A percentile compares a stretch with the other conserved stretches of the same genome.
Conservation (phyloP, 2,113 vertebrate species). For the Delphinapterus leucas region DNA sequence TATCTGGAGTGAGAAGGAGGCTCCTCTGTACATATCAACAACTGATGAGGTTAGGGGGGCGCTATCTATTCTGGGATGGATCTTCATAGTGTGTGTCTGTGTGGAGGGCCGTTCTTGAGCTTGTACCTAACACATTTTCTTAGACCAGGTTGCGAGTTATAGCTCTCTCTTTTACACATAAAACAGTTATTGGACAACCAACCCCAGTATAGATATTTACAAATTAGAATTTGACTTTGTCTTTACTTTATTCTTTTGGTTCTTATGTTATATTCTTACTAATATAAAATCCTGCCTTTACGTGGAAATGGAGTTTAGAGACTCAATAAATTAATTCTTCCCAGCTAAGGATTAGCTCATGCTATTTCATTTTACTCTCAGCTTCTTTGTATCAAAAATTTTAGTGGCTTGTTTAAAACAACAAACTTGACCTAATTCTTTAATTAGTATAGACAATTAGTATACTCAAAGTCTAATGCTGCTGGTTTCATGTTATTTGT, state of each 20-base stretch:
- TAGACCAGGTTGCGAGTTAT: neutral
- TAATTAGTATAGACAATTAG: neutral
- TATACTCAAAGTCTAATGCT: neutral
- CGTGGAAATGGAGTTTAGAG: neutral
- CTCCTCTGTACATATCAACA: constrained; percentile 75
- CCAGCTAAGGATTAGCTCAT: neutral
- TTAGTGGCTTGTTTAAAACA: neutral
- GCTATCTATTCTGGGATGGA: constrained; percentile 52
- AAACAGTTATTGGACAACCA: neutral
- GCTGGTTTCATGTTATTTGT: neutral
- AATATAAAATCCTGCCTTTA: neutral
- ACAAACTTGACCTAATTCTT: neutral
- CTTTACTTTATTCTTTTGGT: neutral
- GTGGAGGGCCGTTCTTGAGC: neutral
- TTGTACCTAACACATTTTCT: constrained; percentile 7
- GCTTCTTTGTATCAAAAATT: neutral
- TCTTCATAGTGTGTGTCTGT: constrained; percentile 24
- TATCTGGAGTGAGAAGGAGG: constrained; percentile 67
- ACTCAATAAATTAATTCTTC: neutral
- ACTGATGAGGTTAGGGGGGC: constrained; percentile 42
- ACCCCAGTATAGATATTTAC: neutral
- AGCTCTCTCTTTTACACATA: constrained; percentile 6
- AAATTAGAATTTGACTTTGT: constrained; percentile 29
- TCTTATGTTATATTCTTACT: neutral
- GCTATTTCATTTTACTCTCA: neutral